Evolutionary conservation across 2,888 invertebrate genomes (phyloP), one percentile per base, ranked within the genome.

Genomic region (Drosophila kuntzei): DNA sequence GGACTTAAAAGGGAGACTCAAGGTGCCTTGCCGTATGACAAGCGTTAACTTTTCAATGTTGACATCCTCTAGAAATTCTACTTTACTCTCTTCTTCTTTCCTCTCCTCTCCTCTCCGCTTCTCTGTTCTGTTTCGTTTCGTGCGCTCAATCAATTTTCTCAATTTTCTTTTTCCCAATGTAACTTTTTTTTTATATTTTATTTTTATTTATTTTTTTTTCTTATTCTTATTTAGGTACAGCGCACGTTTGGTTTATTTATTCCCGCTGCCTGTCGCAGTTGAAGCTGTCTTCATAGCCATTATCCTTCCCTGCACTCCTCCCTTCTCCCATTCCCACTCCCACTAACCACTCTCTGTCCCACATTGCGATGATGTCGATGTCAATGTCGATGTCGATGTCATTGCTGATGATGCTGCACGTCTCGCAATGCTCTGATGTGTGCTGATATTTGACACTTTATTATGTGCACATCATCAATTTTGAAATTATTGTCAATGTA

Each of bases 381-480:
- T 41, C 41, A 65, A 62, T 57, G 79, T n/a, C n/a, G n/a, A n/a
- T n/a, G n/a, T 58, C 67, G 50, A 39, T 39, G 53, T 54, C 49
- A 34, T 41, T 62, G 62, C 64, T 62, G 65, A 76, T 77, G 76
- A 71, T 65, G 71, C 59, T 76, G 76, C 75, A 71, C 76, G 81
- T 73, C 81, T 68, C 64, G 61, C 69, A 65, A 70, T 68, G 65
- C 71, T 55, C 63, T 76, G 85, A 81, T 79, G 81, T 81, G 77
- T 81, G 85, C 81, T 79, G 81, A 81, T 81, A 77, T 90, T 86
- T 90, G 89, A 87, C 90, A 89, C 87, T 89, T 82, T 87, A 89
- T 89, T 88, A 83, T 80, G 87, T 87, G 81, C 89, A 90, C 89
- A 89, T 90, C 89, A 90, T 89, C 84, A 90, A 87, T 80, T 89